phyloP scores from a whole-genome alignment of 2,113 vertebrate genomes.

The Mormoops blainvillei region DNA sequence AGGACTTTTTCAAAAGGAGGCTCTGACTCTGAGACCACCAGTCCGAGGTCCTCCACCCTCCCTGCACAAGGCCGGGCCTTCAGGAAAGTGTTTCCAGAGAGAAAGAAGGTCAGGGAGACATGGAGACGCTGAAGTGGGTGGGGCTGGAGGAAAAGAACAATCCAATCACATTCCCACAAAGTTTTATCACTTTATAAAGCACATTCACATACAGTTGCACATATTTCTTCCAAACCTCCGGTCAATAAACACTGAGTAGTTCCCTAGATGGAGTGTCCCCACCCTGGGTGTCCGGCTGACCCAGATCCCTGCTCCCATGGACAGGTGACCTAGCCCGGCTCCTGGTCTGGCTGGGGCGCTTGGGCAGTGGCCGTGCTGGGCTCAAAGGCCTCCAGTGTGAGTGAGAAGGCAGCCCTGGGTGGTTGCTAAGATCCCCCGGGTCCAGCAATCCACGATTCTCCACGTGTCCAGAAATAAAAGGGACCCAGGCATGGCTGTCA shows the following conservation, averaged over 20 bases:
- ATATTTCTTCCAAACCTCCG: background rate
- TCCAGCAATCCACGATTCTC: background rate
- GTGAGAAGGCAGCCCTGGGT: no score
- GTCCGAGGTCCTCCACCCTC: background rate
- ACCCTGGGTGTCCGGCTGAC: background rate
- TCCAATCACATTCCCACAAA: fast-evolving
- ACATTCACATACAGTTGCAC: background rate
- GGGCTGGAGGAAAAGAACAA: background rate
- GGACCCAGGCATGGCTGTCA: background rate
- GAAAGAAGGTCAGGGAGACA: background rate
- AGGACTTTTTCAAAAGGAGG: background rate
- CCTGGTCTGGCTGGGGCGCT: background rate
- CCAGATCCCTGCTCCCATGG: background rate
- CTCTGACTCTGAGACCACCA: background rate
- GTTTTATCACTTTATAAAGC: background rate
- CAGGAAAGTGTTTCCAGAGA: background rate
- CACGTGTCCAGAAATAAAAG: background rate
- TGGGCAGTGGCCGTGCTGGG: background rate
- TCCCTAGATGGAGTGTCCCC: background rate
- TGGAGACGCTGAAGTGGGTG: background rate
- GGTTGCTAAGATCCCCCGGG: background rate
- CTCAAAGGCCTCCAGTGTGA: no score
- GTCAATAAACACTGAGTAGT: background rate
- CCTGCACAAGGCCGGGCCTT: background rate
- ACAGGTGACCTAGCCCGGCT: background rate